Conservation (phyloP, 23 tunicate genomes). For the Styela clava region DNA sequence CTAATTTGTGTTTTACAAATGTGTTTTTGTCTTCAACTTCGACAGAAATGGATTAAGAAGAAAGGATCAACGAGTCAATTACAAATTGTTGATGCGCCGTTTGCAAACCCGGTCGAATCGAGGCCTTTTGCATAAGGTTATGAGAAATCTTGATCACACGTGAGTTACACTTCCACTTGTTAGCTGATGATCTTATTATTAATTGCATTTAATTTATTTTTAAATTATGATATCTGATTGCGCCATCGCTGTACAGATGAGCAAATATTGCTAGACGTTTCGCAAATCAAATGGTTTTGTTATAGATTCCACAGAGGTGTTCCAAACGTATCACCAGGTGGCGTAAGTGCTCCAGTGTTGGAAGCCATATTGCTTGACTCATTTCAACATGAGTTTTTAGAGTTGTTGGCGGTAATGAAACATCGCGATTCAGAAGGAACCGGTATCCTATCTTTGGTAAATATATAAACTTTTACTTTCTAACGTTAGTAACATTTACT, state of each 20-base stretch:
- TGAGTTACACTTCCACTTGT: too few species aligned
- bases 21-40: too few species aligned
- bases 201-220: too few species aligned
- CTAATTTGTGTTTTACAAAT: too few species aligned
- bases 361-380: constrained; percentile 68
- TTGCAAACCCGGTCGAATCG: constrained; percentile 67
- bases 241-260: too few species aligned
- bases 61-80: constrained; percentile 74
- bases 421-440: constrained; percentile 64
- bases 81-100: constrained; percentile 52
- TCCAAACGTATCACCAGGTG: constrained; percentile 62
- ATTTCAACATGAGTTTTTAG: constrained; percentile 72
- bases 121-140: constrained; percentile 72
- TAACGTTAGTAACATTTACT: neutral
- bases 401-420: constrained; percentile 44
- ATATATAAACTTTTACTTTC: neutral
- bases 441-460: constrained; percentile 60
- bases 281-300: too few species aligned
- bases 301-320: constrained; percentile 63
- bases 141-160: constrained; percentile 68
- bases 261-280: too few species aligned
- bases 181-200: too few species aligned
- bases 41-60: constrained; percentile 75
- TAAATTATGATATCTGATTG: too few species aligned
- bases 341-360: constrained; percentile 51